Evolutionary conservation across 1,140 invertebrate species (phyloP).

Genomic region (Papilio polyxenes): DNA sequence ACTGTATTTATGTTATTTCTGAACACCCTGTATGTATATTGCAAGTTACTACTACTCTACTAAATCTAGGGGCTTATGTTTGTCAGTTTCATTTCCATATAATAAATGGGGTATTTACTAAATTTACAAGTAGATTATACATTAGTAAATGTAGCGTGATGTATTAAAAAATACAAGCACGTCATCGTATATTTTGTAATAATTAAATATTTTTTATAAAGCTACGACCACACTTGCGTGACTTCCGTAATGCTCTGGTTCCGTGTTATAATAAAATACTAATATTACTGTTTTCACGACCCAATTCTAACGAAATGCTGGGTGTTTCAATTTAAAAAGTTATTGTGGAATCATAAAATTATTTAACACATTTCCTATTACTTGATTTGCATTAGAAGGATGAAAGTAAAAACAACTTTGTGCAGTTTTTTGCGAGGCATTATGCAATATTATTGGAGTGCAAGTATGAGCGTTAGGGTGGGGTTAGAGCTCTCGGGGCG

Average conservation of each 20-base stretch:
- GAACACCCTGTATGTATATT: no score
- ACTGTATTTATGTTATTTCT: no score
- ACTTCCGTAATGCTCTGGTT: slow-evolving; percentile 41
- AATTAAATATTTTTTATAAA: slow-evolving; percentile 3
- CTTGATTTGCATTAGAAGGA: not conserved
- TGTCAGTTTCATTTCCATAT: not conserved
- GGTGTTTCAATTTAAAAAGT: slow-evolving; percentile 1
- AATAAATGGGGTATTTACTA: not conserved
- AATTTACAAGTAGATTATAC: not conserved
- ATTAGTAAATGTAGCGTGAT: not conserved
- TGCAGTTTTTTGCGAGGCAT: not conserved
- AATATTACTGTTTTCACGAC: slow-evolving; percentile 11
- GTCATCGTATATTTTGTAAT: slow-evolving; percentile 1
- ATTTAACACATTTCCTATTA: not conserved
- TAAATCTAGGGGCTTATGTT: no score
- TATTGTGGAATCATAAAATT: not conserved
- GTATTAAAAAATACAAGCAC: not conserved
- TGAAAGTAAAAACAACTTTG: not conserved
- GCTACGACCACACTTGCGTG: slow-evolving; percentile 44
- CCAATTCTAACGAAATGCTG: slow-evolving; percentile 10
- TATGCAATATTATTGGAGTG: not conserved
- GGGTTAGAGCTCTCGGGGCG: no score
- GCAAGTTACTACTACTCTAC: no score
- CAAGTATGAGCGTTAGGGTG: no score
- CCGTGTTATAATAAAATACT: slow-evolving; percentile 47